These are phyloP conservation scores for Schizothorax lantsangensis DNA, from an alignment of 2,797 vertebrate genomes.

Conservation along the genomic window DNA sequence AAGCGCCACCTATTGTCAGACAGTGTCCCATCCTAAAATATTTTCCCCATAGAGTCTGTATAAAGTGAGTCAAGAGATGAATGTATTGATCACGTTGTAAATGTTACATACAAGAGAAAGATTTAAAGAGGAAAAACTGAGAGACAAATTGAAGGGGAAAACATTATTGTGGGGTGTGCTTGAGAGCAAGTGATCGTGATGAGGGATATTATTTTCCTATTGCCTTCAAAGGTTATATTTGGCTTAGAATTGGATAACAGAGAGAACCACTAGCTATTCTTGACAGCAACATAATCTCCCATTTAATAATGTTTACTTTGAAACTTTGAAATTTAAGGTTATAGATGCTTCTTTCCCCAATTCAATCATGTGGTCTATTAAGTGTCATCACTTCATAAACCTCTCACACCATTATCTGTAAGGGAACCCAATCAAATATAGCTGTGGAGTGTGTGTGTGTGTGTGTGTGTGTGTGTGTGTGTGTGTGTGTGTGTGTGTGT, in stretches of 20 bases:
- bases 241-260: neutral
- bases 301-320: neutral
- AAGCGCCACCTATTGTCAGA: no score
- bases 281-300: slow-evolving; percentile 11
- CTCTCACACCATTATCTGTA: neutral
- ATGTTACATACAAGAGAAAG: neutral
- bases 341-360: neutral
- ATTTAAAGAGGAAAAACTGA: neutral
- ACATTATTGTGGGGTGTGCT: neutral
- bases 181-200: neutral
- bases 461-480: neutral
- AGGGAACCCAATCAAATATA: neutral
- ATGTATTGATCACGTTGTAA: no score
- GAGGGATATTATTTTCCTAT: neutral
- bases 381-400: neutral
- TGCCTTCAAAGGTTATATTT: neutral
- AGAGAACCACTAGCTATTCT: neutral
- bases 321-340: neutral
- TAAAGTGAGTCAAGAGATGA: neutral
- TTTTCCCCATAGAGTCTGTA: neutral
- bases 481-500: neutral
- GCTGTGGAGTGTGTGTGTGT: neutral
- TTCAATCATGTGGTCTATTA: neutral
- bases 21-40: neutral
- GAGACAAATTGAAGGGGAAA: neutral